Conservation (phyloP, 2,797 vertebrate species). For the Xenopus petersii region DNA sequence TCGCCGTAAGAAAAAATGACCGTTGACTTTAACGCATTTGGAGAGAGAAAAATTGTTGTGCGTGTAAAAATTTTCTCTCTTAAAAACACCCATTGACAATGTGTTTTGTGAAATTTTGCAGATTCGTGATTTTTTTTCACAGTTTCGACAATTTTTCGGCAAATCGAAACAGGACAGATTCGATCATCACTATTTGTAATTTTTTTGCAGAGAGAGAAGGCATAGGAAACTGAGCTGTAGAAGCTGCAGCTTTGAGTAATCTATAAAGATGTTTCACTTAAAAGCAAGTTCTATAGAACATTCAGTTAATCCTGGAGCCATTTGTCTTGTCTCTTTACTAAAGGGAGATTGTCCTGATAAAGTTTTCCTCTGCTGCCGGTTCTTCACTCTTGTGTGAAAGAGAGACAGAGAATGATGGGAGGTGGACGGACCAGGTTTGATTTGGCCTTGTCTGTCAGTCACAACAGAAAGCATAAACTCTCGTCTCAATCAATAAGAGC, state of each 20-base stretch:
- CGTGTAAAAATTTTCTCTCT: too few relatives aligned
- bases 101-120: too few relatives aligned
- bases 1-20: too few relatives aligned
- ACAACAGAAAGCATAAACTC: conserved; percentile 62
- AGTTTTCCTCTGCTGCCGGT: not conserved
- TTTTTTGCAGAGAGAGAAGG: too few relatives aligned
- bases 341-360: conserved; percentile 2
- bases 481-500: conserved; percentile 61
- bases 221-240: not conserved
- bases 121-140: too few relatives aligned
- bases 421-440: conserved; percentile 60
- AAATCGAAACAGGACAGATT: too few relatives aligned
- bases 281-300: not conserved
- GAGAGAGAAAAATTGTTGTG: too few relatives aligned
- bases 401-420: not conserved
- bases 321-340: conserved; percentile 15
- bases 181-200: too few relatives aligned
- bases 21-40: too few relatives aligned
- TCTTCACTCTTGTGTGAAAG: conserved; percentile 10
- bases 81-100: too few relatives aligned
- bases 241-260: not conserved
- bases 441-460: conserved; percentile 62
- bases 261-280: not conserved
- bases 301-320: not conserved
- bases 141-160: too few relatives aligned